phyloP scores from a whole-genome alignment of 2,797 vertebrate species.

The Pangasius djambal region DNA sequence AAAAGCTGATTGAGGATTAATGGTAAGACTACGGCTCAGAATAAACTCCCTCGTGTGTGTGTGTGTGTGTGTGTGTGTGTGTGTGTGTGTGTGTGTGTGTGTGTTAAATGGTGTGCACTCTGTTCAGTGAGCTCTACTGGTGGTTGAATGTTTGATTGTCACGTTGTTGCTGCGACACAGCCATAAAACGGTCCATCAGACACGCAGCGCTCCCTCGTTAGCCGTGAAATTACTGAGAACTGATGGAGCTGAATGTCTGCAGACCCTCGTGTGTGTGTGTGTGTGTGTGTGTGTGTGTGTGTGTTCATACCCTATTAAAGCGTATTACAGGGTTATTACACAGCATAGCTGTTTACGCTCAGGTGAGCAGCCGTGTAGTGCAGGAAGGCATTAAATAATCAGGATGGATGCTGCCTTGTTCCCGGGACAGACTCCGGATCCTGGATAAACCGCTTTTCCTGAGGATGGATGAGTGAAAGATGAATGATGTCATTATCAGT shows the following conservation, averaged over 20 bases:
- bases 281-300: background rate
- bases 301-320: background rate
- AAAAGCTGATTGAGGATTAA: background rate
- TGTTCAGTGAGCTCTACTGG: background rate
- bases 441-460: no score
- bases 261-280: background rate
- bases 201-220: background rate
- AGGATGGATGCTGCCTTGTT: no score
- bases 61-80: background rate
- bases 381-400: background rate
- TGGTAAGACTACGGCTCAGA: background rate
- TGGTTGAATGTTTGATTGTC: slow-evolving; percentile 11
- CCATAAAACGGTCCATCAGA: background rate
- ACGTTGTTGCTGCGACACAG: background rate
- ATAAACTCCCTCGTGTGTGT: background rate
- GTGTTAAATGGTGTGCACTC: background rate
- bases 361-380: background rate
- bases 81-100: background rate
- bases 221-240: slow-evolving; percentile 19
- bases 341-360: no score
- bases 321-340: background rate
- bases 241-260: background rate
- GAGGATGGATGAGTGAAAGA: no score
- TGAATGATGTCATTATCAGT: no score
- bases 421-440: no score